Evolutionary conservation across 2,797 vertebrate species (phyloP), one percentile per base, ranked within the genome.

Genomic region (Eospalax fontanierii): DNA sequence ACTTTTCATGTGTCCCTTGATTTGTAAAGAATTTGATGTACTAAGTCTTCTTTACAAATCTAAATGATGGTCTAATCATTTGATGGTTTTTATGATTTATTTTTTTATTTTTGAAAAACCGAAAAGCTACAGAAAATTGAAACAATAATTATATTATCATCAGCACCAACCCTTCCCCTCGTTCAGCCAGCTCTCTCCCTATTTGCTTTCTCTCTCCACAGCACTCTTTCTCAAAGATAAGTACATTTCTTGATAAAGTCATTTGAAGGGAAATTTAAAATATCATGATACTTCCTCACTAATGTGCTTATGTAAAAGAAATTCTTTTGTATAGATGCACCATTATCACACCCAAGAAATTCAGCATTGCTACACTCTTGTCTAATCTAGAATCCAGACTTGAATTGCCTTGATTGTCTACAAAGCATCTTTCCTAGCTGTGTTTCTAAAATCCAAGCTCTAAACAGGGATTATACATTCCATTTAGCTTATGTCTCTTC

Each of bases 81-180:
- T 88, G 15, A 79, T 66, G 19, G 38, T 33, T 11, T 74, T 85
- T 50, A 35, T 57, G 4, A 38, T 74, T 88, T 91, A 30, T 71
- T 10, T 95, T 73, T 93, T 78, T 63, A 40, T 19, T 65, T 89
- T 94, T 94, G 73, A 96, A 84, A 89, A 80, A 86, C 21, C 82
- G 35, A 0, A 78, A 93, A 95, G 26, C 26, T 82, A 15, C n/a
- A 63, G 87, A 30, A 87, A 94, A 75, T 18, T 76, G 15, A 89
- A 89, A 89, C 38, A 91, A 28, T 0, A 50, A 14, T 33, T 78
- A 30, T 21, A 24, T 35, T 33, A 94, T 73, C 3, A 85, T 33
- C 33, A 19, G 26, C 46, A 35, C 70, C 28, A 65, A 65, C 33
- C 24, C 61, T 79, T 84, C 7, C 26, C 28, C 35, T 76, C 71